Conservation (phyloP, 2,113 vertebrate genomes). For the Labrus mixtus region DNA sequence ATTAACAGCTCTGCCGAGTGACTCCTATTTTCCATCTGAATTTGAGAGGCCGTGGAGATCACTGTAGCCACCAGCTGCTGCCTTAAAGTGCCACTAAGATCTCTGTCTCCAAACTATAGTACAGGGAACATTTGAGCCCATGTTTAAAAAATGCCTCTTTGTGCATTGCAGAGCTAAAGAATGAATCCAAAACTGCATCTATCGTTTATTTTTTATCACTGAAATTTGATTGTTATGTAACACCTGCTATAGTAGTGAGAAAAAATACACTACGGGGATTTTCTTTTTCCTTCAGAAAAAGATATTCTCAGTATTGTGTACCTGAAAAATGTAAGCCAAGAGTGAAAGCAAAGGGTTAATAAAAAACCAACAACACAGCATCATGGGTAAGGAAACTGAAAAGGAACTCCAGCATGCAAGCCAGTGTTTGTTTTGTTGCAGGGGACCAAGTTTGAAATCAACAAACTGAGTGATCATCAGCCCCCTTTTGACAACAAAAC, state of each 20-base stretch:
- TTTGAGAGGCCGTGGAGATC: constrained; percentile 78
- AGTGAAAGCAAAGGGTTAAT: constrained; percentile 86
- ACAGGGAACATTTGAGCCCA: constrained; percentile 12
- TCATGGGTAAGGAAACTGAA: constrained; percentile 73
- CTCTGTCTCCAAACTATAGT: constrained; percentile 44
- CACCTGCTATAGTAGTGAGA: background rate
- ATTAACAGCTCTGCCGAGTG: constrained; percentile 76
- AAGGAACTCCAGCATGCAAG: constrained; percentile 90
- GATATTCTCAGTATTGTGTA: background rate
- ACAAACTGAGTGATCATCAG: constrained; percentile 88
- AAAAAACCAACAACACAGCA: constrained; percentile 71
- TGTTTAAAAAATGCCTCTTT: background rate
- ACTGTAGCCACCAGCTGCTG: constrained; percentile 77
- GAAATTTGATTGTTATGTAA: background rate
- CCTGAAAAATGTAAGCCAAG: constrained; percentile 71
- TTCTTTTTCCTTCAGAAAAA: background rate
- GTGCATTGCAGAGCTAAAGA: constrained; percentile 13
- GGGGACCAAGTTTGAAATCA: constrained; percentile 81
- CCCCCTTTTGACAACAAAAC: constrained; percentile 88
- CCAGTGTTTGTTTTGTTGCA: constrained; percentile 85
- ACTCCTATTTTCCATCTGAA: constrained; percentile 82
- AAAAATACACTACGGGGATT: background rate
- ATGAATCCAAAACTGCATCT: background rate
- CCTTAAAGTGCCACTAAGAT: constrained; percentile 53
- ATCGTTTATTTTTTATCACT: background rate